A percentile compares a stretch with the other conserved stretches of the same genome.
Conservation (phyloP, 2,888 invertebrate genomes). For the Pelosia muscerda region DNA sequence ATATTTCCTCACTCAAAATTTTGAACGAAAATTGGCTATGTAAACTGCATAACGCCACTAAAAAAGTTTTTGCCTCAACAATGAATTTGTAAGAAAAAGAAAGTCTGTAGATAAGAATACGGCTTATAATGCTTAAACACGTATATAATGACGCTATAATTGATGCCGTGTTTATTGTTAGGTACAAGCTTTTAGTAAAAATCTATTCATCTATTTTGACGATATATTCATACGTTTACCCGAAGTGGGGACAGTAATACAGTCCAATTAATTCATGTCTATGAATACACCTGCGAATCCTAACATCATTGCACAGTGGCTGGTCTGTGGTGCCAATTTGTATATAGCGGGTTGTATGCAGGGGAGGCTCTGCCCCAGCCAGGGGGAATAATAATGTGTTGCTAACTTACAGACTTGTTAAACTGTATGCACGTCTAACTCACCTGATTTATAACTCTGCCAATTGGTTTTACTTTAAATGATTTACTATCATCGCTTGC, state of each 20-base stretch:
- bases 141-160: too few relatives aligned
- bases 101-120: too few relatives aligned
- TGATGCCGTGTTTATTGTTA: too few relatives aligned
- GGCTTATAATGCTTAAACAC: too few relatives aligned
- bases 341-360: conserved; percentile 24
- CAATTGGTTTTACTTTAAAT: conserved; percentile 62
- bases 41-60: too few relatives aligned
- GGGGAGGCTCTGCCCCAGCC: conserved; percentile 42
- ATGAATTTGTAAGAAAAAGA: too few relatives aligned
- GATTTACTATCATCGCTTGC: conserved; percentile 49
- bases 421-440: conserved; percentile 68
- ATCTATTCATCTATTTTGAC: conserved; percentile 16
- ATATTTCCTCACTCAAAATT: too few relatives aligned
- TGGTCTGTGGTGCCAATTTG: conserved; percentile 21
- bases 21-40: too few relatives aligned
- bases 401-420: conserved; percentile 65
- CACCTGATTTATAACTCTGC: conserved; percentile 63
- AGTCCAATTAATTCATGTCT: neutral
- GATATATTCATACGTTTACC: neutral
- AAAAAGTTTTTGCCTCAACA: too few relatives aligned
- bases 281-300: neutral
- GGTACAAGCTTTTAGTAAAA: neutral
- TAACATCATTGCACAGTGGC: conserved; percentile 45
- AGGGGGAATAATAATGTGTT: conserved; percentile 64
- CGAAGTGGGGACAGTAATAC: neutral